These are phyloP conservation scores for Natrix natrix DNA, from an alignment of 2,797 vertebrate species.

Conservation along the genomic window DNA sequence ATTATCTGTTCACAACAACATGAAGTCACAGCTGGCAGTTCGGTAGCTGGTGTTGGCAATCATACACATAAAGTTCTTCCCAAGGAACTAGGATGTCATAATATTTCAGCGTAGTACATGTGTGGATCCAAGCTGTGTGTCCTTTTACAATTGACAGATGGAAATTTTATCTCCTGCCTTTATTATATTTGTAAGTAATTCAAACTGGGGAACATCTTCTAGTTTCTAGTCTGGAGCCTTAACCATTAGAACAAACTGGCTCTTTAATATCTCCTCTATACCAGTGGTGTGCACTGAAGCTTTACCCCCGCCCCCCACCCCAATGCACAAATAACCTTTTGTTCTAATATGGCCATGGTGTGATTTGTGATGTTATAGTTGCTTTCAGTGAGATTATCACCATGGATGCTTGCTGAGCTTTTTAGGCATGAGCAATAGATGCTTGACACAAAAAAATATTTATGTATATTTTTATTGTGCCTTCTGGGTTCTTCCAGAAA, in stretches of 20 bases:
- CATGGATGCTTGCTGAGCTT: slow-evolving; percentile 40
- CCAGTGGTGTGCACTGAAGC: background rate
- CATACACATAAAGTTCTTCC: background rate
- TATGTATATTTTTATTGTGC: slow-evolving; percentile 41
- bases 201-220: background rate
- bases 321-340: background rate
- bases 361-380: background rate
- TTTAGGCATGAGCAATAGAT: slow-evolving; percentile 35
- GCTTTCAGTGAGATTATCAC: slow-evolving; percentile 19
- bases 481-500: slow-evolving; percentile 43
- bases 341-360: background rate
- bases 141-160: background rate
- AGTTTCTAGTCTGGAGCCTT: background rate
- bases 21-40: background rate
- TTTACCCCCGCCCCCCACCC: background rate
- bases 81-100: background rate
- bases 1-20: background rate
- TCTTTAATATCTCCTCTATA: background rate
- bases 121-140: background rate
- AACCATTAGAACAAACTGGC: background rate
- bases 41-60: background rate
- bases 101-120: background rate
- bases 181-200: background rate
- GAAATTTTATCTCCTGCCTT: background rate
- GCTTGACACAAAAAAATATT: slow-evolving; percentile 18